Base-by-base conservation (phyloP, 2,797 vertebrate genomes). In the Mormyrus hasselquistii region DNA sequence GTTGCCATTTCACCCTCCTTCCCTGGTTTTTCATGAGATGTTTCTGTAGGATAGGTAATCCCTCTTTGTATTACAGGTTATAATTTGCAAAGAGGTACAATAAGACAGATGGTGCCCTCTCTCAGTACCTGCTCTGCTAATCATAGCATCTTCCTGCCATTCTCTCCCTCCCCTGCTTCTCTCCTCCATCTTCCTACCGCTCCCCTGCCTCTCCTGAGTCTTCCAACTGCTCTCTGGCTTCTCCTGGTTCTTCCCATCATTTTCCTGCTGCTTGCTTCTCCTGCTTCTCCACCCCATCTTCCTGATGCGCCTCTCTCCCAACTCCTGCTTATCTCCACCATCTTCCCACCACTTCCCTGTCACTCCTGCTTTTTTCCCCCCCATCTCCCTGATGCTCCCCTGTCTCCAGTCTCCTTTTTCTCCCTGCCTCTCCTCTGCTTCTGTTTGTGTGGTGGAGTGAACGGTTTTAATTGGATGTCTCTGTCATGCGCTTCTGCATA, bases 121-220 rank as follows among this genome's bases (percentile, higher is more conserved):
- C 84, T 88, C 59, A 88, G 25, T 88, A 88, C 88, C 69, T 90
- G 65, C 84, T 16, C 92, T 94, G 94, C 94, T 94, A 94, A 90
- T 95, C 94, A 94, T 91, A 91, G 6, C 79, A 85, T 44, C 9
- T 44, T 62, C 16, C 19, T 19, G 8, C 50, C 69, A 62, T 41
- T 7, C 12, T 3, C 29, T n/a, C 25, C 5, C 29, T 55, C 52
- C 65, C 44, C 38, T 57, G 22, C 16, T 47, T 8, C 73, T 82
- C 87, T 52, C 88, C 47, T 49, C 87, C 14, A 4, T 34, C 69
- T 85, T 65, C 62, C 73, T 44, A 38, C 44, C 0, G 9, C 25
- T 65, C 55, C 55, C 55, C 16, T 4, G 55, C 16, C 9, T n/a
- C 87, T 79, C 14, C 83, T 83, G 29, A 34, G 29, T 34, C 29